phyloP scores from a whole-genome alignment of 1,140 invertebrate genomes.

The Drosophila sturtevanti region DNA sequence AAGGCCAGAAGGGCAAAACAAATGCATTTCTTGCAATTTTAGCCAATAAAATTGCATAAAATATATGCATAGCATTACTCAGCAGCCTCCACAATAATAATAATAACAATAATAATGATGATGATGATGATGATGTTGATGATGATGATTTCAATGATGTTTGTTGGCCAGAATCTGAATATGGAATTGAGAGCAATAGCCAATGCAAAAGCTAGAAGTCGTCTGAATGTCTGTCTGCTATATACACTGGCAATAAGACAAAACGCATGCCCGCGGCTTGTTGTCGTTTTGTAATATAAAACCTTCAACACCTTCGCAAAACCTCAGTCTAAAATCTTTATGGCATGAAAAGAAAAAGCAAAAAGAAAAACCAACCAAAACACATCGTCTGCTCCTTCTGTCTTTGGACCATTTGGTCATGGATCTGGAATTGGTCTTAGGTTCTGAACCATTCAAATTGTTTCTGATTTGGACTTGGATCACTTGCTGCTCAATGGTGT shows the following conservation, averaged over 20 bases:
- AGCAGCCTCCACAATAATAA: constrained; percentile 10
- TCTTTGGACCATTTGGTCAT: background rate
- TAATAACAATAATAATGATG: background rate
- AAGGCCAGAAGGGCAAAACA: constrained; percentile 22
- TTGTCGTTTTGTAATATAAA: constrained; percentile 39
- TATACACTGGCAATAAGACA: constrained; percentile 8
- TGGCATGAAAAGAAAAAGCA: constrained; percentile 8
- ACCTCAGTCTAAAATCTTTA: constrained; percentile 50
- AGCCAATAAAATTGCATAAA: constrained; percentile 74
- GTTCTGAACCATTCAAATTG: constrained; percentile 48
- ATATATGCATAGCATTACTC: constrained; percentile 68
- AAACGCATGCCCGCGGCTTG: constrained; percentile 43
- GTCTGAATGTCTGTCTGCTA: background rate
- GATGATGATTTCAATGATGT: background rate
- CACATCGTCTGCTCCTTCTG: no score
- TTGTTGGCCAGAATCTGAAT: background rate
- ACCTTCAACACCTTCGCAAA: constrained; percentile 76
- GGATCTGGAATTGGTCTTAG: background rate
- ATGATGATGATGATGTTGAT: no score
- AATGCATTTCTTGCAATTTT: constrained; percentile 53
- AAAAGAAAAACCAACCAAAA: no score
- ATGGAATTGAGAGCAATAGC: constrained; percentile 1
- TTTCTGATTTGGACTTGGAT: constrained; percentile 63
- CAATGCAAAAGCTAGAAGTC: background rate
- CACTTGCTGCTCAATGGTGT: constrained; percentile 21